Conservation (phyloP, 2,113 vertebrate genomes). For the Macquaria ambigua region DNA sequence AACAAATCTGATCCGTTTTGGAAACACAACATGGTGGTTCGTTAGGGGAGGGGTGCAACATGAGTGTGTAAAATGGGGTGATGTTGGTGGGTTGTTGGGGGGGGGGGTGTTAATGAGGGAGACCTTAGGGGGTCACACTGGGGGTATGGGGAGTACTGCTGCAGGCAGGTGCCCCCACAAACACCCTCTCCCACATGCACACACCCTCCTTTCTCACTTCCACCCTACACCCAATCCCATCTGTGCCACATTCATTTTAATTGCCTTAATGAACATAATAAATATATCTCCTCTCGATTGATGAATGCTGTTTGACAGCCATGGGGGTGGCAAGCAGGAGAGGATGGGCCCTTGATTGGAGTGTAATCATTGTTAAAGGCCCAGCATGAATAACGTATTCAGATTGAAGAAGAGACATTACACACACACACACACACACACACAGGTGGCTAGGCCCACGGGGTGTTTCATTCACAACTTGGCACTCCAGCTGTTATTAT, state of each 20-base stretch:
- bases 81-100: conserved; percentile 33
- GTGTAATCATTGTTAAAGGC: conserved; percentile 81
- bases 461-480: conserved; percentile 81
- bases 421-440: conserved; percentile 30
- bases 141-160: conserved; percentile 64
- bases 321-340: conserved; percentile 72
- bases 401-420: conserved; percentile 61
- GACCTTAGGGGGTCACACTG: conserved; percentile 67
- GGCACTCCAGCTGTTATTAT: conserved; percentile 76
- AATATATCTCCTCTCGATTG: conserved; percentile 77
- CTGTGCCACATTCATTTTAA: conserved; percentile 80
- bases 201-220: conserved; percentile 57
- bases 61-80: conserved; percentile 42
- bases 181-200: conserved; percentile 30
- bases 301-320: conserved; percentile 80
- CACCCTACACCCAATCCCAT: conserved; percentile 68
- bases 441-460: conserved; percentile 77
- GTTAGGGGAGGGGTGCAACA: conserved; percentile 71
- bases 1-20: conserved; percentile 84
- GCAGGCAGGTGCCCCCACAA: conserved; percentile 72
- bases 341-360: conserved; percentile 78
- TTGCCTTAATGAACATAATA: conserved; percentile 84
- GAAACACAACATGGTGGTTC: conserved; percentile 82
- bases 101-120: conserved; percentile 74
- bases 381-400: conserved; percentile 77